Percentiles rank a stretch among this genome's conserved stretches.
These are phyloP conservation scores for Chymomyza fuscimana DNA, from an alignment of 2,888 invertebrate genomes.

Conservation along the genomic window DNA sequence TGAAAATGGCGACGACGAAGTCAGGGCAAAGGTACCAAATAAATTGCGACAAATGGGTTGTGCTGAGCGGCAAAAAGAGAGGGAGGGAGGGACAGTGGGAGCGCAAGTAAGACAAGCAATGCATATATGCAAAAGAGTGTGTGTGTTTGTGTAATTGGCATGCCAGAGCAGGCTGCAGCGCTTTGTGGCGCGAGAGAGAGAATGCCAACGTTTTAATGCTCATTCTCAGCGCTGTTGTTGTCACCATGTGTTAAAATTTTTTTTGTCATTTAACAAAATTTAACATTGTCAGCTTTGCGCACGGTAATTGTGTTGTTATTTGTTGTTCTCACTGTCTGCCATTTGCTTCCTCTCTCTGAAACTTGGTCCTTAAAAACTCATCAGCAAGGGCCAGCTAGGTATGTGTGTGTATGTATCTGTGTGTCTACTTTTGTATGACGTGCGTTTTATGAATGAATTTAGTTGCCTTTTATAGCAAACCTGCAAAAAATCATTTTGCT, in stretches of 20 bases:
- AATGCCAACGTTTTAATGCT: background rate
- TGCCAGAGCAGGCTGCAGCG: no score
- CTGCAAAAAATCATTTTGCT: no score
- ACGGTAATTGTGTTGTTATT: slow-evolving; percentile 63
- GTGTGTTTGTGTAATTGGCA: background rate
- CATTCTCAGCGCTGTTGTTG: slow-evolving; percentile 1
- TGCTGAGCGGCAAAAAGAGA: background rate
- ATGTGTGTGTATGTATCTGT: slow-evolving; percentile 22
- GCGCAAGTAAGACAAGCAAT: background rate
- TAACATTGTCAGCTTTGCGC: slow-evolving; percentile 25
- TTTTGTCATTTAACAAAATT: slow-evolving; percentile 58
- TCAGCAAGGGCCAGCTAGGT: slow-evolving; percentile 36
- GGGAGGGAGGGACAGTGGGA: background rate
- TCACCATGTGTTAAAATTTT: slow-evolving; percentile 42
- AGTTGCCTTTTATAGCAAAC: slow-evolving; percentile 5
- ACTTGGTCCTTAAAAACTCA: slow-evolving; percentile 50
- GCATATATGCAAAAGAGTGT: background rate
- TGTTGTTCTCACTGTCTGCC: slow-evolving; percentile 27
- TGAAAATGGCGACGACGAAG: slow-evolving; percentile 1
- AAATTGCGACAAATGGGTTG: slow-evolving; percentile 57
- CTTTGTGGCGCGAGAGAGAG: background rate
- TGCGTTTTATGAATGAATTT: slow-evolving; percentile 58
- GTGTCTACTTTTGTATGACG: slow-evolving; percentile 25
- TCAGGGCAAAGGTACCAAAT: slow-evolving; percentile 33
- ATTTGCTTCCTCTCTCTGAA: background rate